Evolutionary conservation across 2,888 invertebrate genomes (phyloP).

Genomic region (Cacoxenus indagator): DNA sequence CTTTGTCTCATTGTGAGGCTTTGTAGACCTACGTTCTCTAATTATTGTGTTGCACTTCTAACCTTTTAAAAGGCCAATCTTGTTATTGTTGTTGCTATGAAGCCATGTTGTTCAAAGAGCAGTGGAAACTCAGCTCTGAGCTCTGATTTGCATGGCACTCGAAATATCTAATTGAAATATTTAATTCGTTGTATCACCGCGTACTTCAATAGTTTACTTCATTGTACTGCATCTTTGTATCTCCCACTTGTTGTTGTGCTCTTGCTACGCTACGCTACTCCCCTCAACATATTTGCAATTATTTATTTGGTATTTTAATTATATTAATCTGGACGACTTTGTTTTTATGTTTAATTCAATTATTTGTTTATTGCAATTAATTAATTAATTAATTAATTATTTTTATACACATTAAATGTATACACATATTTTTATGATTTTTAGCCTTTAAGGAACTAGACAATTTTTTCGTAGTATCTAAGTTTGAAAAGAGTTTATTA

Average conservation of each 20-base stretch:
- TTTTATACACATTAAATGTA: slow-evolving; percentile 35
- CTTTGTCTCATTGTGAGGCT: too few relatives aligned
- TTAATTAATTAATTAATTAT: too few relatives aligned
- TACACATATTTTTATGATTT: slow-evolving; percentile 48
- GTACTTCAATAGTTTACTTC: slow-evolving; percentile 8
- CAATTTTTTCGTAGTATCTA: slow-evolving; percentile 67
- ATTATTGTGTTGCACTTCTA: too few relatives aligned
- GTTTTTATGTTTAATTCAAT: slow-evolving; percentile 26
- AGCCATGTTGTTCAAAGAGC: too few relatives aligned
- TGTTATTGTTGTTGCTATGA: too few relatives aligned
- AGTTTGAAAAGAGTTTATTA: slow-evolving; percentile 47
- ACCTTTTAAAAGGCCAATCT: too few relatives aligned
- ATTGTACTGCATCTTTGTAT: too few relatives aligned
- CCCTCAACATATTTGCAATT: neutral
- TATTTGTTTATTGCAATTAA: slow-evolving; percentile 23
- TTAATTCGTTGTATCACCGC: too few relatives aligned
- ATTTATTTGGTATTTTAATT: slow-evolving; percentile 5
- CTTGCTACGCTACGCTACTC: neutral
- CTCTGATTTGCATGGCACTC: too few relatives aligned
- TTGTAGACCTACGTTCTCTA: too few relatives aligned
- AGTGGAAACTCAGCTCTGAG: too few relatives aligned
- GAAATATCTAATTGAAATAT: too few relatives aligned
- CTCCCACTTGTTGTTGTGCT: slow-evolving; percentile 1
- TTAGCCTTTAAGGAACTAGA: slow-evolving; percentile 65
- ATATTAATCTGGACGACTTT: slow-evolving; percentile 27